Evolutionary conservation across 2,888 invertebrate genomes (phyloP).

Genomic region (Zhengitettix transpicula): DNA sequence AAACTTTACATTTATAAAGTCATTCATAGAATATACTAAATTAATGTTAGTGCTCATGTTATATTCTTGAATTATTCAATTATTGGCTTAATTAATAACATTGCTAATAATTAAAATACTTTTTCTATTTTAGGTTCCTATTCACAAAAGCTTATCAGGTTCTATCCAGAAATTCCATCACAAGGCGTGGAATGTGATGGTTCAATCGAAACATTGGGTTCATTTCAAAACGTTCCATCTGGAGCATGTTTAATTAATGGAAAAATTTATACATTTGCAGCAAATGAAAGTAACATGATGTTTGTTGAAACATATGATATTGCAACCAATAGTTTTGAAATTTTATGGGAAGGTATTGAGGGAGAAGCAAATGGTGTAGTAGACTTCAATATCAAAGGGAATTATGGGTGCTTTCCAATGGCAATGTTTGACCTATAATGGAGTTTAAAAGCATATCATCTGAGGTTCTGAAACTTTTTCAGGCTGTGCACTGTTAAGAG

Average conservation of each 20-base stretch:
- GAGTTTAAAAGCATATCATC: too few species aligned
- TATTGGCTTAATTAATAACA: too few species aligned
- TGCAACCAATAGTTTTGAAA: not conserved
- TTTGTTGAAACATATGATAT: constrained; percentile 8
- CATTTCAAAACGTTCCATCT: constrained; percentile 1
- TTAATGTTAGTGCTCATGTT: too few species aligned
- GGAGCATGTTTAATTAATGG: constrained; percentile 6
- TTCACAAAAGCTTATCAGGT: constrained; percentile 4
- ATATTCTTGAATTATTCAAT: too few species aligned
- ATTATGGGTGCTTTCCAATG: constrained; percentile 9
- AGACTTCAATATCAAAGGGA: constrained; percentile 4
- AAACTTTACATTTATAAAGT: too few species aligned
- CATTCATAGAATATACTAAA: too few species aligned
- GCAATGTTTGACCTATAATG: too few species aligned
- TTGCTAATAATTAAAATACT: not conserved
- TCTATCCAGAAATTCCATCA: not conserved
- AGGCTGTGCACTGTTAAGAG: too few species aligned
- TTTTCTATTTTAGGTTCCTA: constrained; percentile 3
- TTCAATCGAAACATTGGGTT: constrained; percentile 3
- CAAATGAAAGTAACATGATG: constrained; percentile 2
- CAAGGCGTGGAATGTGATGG: not conserved
- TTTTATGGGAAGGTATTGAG: constrained; percentile 5
- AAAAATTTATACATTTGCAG: constrained; percentile 8
- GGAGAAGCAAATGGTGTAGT: not conserved
- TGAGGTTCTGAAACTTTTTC: too few species aligned